Base-by-base conservation (phyloP, 2,113 vertebrate species). In the Poeciliopsis retropinna region DNA sequence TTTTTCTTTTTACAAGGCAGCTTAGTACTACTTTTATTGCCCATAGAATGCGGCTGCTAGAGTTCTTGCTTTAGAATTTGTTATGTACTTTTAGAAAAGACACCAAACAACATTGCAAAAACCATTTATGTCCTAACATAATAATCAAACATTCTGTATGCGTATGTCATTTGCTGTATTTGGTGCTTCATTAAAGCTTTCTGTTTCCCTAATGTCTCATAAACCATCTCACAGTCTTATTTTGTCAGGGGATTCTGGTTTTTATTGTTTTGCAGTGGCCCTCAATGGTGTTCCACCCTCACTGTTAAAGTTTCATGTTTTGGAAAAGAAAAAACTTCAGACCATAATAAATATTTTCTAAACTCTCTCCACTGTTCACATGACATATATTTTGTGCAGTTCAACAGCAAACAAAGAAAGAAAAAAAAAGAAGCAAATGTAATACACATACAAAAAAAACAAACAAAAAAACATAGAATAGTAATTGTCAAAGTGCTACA, bases 11-110 rank as follows among this genome's bases (percentile, higher is more conserved):
- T 68, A 63, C 1, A 1, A 71, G 62, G 60, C 84, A 73, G 76
- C 71, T 85, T 86, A 80, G 73, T 67, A 76, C 62, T 77, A 67
- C 76, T 88, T 84, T 79, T 82, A 75, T 70, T 84, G 75, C 67
- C 44, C 64, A 31, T 64, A 31, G 37, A 72, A 54, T 66, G 7
- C 32, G 34, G 41, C 44, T 79, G 67, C 69, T 65, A 10, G 78
- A 60, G 62, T 76, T 57, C 51, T 65, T 67, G 37, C 54, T 76
- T 76, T 62, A 66, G 39, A 14, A 30, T 66, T 30, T 51, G 78
- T 75, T 67, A 69, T 62, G 27, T 60, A 44, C 19, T 10, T 78
- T 32, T 32, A 47, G 72, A 78, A 63, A 62, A 27, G 12, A 19
- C 29, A 12, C 19, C 62, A 25, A 67, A 54, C 22, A 67, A 39